Evolutionary conservation across 1,140 invertebrate genomes (phyloP).

Genomic region (Drosophila oshimai): DNA sequence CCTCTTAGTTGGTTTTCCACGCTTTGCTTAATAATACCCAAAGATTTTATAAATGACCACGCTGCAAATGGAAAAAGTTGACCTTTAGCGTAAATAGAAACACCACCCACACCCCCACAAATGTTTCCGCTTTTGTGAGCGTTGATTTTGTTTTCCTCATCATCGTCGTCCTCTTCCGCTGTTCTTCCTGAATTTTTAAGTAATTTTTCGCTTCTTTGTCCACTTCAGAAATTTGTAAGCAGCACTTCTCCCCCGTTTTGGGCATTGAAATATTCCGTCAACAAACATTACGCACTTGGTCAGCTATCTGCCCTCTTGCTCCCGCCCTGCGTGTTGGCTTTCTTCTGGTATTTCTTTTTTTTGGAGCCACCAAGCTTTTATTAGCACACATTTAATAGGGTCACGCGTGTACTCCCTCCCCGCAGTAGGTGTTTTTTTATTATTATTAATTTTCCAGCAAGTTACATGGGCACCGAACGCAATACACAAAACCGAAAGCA

Average conservation of each 20-base stretch:
- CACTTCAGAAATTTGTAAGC: constrained; percentile 33
- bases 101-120: constrained; percentile 1
- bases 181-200: constrained; percentile 68
- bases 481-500: constrained; percentile 41
- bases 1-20: constrained; percentile 2
- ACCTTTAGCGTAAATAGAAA: constrained; percentile 64
- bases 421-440: constrained; percentile 70
- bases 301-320: constrained; percentile 14
- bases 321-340: background rate
- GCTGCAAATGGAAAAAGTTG: constrained; percentile 73
- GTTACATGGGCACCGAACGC: constrained; percentile 68
- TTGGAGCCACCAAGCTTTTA: constrained; percentile 62
- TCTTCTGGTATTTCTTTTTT: constrained; percentile 6
- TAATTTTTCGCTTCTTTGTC: constrained; percentile 51
- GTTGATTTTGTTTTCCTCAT: constrained; percentile 63
- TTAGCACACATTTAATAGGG: constrained; percentile 81
- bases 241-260: background rate
- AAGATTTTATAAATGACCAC: constrained; percentile 59
- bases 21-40: constrained; percentile 43
- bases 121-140: constrained; percentile 51
- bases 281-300: constrained; percentile 54
- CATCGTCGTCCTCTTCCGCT: constrained; percentile 27
- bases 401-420: constrained; percentile 63
- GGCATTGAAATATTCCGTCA: constrained; percentile 36
- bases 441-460: constrained; percentile 81